Base-by-base conservation (phyloP, 2,888 invertebrate species). In the Myopa testacea region DNA sequence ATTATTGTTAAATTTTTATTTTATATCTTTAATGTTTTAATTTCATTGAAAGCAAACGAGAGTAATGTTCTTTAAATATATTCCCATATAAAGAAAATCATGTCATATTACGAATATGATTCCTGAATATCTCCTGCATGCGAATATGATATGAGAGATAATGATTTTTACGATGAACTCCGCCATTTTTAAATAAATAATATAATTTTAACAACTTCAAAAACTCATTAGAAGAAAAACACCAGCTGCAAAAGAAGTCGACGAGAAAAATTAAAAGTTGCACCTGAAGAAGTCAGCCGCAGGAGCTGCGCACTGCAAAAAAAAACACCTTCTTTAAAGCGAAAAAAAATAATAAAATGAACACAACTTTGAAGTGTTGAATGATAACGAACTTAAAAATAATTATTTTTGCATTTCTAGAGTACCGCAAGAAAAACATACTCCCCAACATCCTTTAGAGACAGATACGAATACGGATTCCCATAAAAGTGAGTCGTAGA, bases 351-450 rank as follows among this genome's bases (percentile, higher is more conserved):
- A 55, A 10, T 6, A 10, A 10, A 62, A 60, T 62, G 38, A 73
- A 40, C 73, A 73, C 45, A 73, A 73, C 19, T 62, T 74, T 74
- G 65, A 63, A 65, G 52, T 74, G 62, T 63, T 45, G 45, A 10
- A 65, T 74, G 74, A 10, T 65, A 74, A 74, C 74, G 55, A 74
- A 74, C 74, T 74, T 74, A 65, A 65, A 65, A 65, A 74, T 74
- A 74, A 74, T 74, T 74, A 74, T 65, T 74, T 74, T 52, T 74
- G 52, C 74, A 52, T 55, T 63, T 72, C 34, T 52, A 52, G 38
- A 74, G 63, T 52, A 65, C 62, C 19, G 62, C 26, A 26, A 26
- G 62, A 26, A 3, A 62, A n/a, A 58, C 58, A 58, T 16, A 58
- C 3, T 8, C 58, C 5, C 58, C 58, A 10, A n/a, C 14, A 4